A percentile compares a stretch with the other conserved stretches of the same genome.
These are phyloP conservation scores for Nephila pilipes DNA, from an alignment of 1,140 invertebrate genomes.

Conservation along the genomic window DNA sequence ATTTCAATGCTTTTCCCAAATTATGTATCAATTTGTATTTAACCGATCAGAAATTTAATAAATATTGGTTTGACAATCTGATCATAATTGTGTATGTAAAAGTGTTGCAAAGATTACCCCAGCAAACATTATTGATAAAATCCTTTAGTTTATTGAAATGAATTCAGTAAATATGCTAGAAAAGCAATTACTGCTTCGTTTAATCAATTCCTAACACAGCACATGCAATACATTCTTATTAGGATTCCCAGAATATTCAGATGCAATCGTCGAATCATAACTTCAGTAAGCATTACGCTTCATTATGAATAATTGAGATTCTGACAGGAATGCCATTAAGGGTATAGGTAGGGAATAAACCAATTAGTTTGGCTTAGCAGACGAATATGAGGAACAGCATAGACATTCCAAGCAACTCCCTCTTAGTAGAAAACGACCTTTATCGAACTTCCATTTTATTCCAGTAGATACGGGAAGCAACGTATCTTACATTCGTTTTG, in stretches of 20 bases:
- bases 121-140: no score
- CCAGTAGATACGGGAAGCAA: no score
- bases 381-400: neutral
- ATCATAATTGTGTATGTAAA: no score
- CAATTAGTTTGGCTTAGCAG: conserved; percentile 19
- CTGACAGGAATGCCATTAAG: neutral
- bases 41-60: no score
- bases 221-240: neutral
- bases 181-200: conserved; percentile 8
- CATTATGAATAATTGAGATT: conserved; percentile 50
- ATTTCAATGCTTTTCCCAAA: no score
- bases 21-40: no score
- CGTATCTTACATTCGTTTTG: no score
- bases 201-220: neutral
- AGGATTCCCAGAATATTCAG: neutral
- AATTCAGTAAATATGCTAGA: neutral
- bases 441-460: no score
- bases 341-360: neutral
- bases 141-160: no score
- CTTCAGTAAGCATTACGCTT: conserved; percentile 17
- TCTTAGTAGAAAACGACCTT: conserved; percentile 19
- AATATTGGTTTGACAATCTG: no score
- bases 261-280: conserved; percentile 6
- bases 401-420: conserved; percentile 7
- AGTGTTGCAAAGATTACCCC: no score